Conservation (phyloP, 1,140 invertebrate species). For the Drosophila funebris region DNA sequence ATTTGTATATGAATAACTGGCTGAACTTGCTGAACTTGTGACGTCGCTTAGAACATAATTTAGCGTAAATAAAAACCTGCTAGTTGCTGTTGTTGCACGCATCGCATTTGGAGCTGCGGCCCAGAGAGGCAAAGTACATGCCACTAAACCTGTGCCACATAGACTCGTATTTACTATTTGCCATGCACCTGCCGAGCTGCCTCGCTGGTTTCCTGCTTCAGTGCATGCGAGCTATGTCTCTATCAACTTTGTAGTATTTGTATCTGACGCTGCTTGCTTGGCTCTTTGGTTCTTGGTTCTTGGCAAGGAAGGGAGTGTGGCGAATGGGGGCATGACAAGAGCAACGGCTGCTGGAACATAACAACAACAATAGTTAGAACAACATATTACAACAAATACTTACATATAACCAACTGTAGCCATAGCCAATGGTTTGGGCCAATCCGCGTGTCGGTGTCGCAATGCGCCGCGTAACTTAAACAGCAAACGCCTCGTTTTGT, state of each 20-base stretch:
- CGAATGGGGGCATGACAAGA: too few species aligned
- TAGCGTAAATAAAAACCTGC: constrained; percentile 52
- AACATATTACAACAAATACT: constrained; percentile 16
- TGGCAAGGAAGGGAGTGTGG: not conserved
- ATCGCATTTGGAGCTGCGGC: constrained; percentile 33
- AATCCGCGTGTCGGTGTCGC: constrained; percentile 53
- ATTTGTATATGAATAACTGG: constrained; percentile 10
- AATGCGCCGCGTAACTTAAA: constrained; percentile 58
- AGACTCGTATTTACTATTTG: not conserved
- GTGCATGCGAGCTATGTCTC: constrained; percentile 45
- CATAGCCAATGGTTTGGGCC: constrained; percentile 26
- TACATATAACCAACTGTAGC: not conserved
- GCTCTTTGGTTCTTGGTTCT: too few species aligned
- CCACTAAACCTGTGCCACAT: constrained; percentile 9
- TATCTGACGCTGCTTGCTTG: constrained; percentile 27
- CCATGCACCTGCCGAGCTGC: constrained; percentile 33
- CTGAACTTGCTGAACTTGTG: constrained; percentile 25
- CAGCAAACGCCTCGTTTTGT: constrained; percentile 36
- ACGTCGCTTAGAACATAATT: constrained; percentile 39
- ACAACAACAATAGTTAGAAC: constrained; percentile 11
- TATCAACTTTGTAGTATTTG: constrained; percentile 51
- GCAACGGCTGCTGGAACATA: too few species aligned
- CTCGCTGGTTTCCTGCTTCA: constrained; percentile 26
- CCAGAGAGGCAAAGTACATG: constrained; percentile 15
- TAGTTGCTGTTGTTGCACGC: constrained; percentile 45